Evolutionary conservation across 2,113 vertebrate genomes (phyloP), one percentile per base, ranked within the genome.

Genomic region (Mesoclemmys tuberculata): DNA sequence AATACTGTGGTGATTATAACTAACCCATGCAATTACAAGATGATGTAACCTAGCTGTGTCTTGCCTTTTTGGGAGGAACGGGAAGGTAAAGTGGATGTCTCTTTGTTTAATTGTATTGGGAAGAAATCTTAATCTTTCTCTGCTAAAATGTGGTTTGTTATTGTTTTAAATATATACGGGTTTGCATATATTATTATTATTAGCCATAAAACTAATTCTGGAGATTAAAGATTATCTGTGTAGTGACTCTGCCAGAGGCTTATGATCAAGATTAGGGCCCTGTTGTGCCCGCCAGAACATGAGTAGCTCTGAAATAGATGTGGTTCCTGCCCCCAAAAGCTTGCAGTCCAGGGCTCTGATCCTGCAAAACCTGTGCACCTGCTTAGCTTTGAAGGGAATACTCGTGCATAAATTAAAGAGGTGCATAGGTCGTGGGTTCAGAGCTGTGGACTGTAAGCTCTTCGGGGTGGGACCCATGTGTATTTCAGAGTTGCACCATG

Each of bases 81-180:
- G 64, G 24, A 77, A 29, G 3, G 24, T 46, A 24, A 44, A 77
- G 24, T 24, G 38, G 41, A 46, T 29, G 41, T 44, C 41, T 18
- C 35, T 71, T 77, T 77, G 41, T 77, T 77, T 44, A 46, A 13
- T 46, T 46, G 74, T 77, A 77, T 24, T 77, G 41, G 89, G 78
- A 83, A 85, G 78, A 71, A 29, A 51, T 80, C 61, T 78, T 46
- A 79, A 94, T 61, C 85, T 35, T 0, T 0, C 29, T 82, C 41
- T 21, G 19, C 82, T 90, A 84, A 91, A 87, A 55, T 77, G 27
- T 61, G 58, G 14, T 2, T 89, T 41, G 21, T 38, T 77, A 16
- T 46, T n/a, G 64, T 68, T 21, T 46, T 89, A n/a, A 0, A 4
- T 52, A 82, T n/a, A 55, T 51, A 0, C 0, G 6, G 18, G 18